Conservation (phyloP, 2,113 vertebrate species). For the Anser brachyrhynchus region DNA sequence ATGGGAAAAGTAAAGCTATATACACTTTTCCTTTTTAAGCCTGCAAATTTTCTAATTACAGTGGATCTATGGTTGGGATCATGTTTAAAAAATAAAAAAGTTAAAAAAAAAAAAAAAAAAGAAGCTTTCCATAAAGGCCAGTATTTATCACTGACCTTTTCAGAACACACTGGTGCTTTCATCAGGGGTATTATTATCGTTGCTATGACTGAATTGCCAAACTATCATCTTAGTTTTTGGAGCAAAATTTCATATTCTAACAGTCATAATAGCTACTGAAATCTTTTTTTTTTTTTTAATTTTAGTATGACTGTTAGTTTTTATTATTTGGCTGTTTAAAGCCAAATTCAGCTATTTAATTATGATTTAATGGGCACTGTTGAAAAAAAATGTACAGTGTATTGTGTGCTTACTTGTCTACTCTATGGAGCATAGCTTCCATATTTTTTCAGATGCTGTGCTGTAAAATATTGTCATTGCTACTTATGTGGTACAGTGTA, state of each 20-base stretch:
- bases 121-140: constrained; percentile 60
- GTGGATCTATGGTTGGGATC: constrained; percentile 70
- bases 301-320: constrained; percentile 72
- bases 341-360: constrained; percentile 77
- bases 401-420: constrained; percentile 80
- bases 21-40: constrained; percentile 73
- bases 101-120: not conserved
- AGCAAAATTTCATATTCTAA: constrained; percentile 59
- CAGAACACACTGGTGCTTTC: constrained; percentile 78
- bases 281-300: constrained; percentile 54
- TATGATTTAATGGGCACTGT: constrained; percentile 76
- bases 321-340: constrained; percentile 83
- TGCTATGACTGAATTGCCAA: constrained; percentile 73
- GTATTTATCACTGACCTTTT: constrained; percentile 61
- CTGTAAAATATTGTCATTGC: constrained; percentile 83
- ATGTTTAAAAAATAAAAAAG: constrained; percentile 45
- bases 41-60: constrained; percentile 74
- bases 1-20: constrained; percentile 68
- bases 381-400: constrained; percentile 79
- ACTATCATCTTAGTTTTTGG: constrained; percentile 70
- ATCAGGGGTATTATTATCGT: constrained; percentile 67
- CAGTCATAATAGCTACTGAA: constrained; percentile 69
- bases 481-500: constrained; percentile 81
- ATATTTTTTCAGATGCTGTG: constrained; percentile 82
- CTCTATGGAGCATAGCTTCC: constrained; percentile 75